phyloP scores from a whole-genome alignment of 2,113 vertebrate species.

The Leuciscus idus region DNA sequence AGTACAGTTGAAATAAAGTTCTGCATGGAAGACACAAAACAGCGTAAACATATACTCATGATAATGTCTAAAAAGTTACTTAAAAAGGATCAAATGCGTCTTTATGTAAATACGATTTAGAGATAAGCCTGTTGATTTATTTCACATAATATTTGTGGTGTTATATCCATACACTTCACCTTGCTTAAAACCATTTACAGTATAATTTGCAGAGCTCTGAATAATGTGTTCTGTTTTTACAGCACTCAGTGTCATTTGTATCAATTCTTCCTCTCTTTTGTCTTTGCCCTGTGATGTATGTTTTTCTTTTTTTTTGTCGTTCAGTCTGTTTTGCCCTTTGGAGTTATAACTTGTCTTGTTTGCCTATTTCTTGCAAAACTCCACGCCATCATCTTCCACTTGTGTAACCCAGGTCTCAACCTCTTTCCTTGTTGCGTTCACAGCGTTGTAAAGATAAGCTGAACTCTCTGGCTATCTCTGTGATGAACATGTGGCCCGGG shows the following conservation, averaged over 20 bases:
- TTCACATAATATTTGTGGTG: not conserved
- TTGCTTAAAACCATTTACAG: not conserved
- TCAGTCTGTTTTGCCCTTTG: constrained; percentile 2
- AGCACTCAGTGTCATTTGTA: not conserved
- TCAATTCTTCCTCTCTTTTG: not conserved
- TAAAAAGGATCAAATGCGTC: not conserved
- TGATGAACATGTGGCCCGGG: constrained; percentile 93
- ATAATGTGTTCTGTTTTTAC: not conserved
- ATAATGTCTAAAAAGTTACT: not conserved
- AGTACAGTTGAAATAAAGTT: not conserved
- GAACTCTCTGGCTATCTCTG: constrained; percentile 94
- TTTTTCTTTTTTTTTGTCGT: not conserved
- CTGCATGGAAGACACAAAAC: not conserved
- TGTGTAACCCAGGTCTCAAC: constrained; percentile 38
- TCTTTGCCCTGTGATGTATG: not conserved
- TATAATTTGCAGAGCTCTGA: not conserved
- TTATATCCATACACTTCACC: not conserved
- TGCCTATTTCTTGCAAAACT: constrained; percentile 24
- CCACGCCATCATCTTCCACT: constrained; percentile 6
- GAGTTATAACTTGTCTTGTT: constrained; percentile 18
- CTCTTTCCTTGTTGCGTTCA: not conserved
- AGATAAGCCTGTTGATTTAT: not conserved
- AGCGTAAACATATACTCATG: not conserved
- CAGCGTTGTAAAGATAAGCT: constrained; percentile 98
- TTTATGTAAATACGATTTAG: not conserved